These are phyloP conservation scores for Perccottus glenii DNA, from an alignment of 2,113 vertebrate species.

Conservation along the genomic window DNA sequence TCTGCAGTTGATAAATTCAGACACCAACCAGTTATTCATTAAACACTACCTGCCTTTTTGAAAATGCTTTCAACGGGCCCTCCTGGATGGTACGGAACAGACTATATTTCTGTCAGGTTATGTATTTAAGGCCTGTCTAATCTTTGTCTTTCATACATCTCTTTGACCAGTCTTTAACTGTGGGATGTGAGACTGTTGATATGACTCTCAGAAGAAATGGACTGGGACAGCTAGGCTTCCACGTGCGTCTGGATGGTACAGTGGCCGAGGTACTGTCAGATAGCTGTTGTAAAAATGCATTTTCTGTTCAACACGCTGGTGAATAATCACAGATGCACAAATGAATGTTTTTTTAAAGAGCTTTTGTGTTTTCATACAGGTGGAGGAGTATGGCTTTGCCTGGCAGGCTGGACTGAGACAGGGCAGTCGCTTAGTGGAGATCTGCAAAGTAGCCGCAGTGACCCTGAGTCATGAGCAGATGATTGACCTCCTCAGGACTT, in stretches of 20 bases:
- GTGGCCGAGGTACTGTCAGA: conserved; percentile 83
- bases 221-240: conserved; percentile 93
- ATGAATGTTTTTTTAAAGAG: conserved; percentile 4
- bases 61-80: too few relatives aligned
- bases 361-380: conserved; percentile 53
- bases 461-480: conserved; percentile 93
- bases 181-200: conserved; percentile 90
- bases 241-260: conserved; percentile 91
- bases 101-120: too few relatives aligned
- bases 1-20: too few relatives aligned
- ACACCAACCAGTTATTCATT: too few relatives aligned
- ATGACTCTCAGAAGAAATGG: conserved; percentile 93
- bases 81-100: too few relatives aligned
- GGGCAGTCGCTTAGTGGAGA: conserved; percentile 92
- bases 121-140: neutral
- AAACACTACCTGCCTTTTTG: too few relatives aligned
- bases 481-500: conserved; percentile 93
- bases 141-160: neutral
- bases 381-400: conserved; percentile 95
- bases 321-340: neutral
- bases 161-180: conserved; percentile 82
- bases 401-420: conserved; percentile 94
- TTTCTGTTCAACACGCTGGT: neutral
- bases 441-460: conserved; percentile 94
- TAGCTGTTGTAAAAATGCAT: conserved; percentile 17